phyloP scores from a whole-genome alignment of 2,113 vertebrate species.

The Fukomys damarensis region DNA sequence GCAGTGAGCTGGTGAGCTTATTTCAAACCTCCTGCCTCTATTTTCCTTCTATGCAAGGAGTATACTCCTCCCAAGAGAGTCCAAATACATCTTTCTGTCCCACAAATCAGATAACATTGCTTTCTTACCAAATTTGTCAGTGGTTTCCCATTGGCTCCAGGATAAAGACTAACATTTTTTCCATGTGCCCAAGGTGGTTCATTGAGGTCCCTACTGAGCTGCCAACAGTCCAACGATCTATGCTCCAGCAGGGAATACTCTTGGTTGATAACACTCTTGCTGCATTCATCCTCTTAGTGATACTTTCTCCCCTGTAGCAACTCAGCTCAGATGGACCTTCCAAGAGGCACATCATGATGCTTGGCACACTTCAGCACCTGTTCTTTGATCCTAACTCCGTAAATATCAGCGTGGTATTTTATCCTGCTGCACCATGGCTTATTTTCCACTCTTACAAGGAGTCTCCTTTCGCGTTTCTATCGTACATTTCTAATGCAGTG shows the following conservation, averaged over 20 bases:
- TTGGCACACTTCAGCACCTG: accelerated
- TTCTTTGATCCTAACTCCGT: background rate
- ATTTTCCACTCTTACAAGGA: background rate
- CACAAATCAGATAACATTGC: background rate
- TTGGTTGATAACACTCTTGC: background rate
- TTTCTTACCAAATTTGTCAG: background rate
- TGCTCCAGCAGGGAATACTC: background rate
- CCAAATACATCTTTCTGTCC: background rate
- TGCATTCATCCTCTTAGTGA: background rate
- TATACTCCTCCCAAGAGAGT: background rate
- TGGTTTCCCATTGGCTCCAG: background rate
- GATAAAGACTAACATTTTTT: background rate
- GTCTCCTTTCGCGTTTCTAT: background rate
- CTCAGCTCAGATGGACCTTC: background rate
- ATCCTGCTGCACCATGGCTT: too few species aligned
- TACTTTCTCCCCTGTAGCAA: background rate
- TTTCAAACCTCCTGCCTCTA: background rate
- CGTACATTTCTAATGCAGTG: background rate
- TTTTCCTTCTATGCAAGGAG: background rate
- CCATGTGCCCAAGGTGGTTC: background rate
- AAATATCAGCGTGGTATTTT: accelerated
- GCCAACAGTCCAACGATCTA: accelerated
- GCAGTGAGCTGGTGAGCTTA: background rate
- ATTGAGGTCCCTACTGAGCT: background rate
- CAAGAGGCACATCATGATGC: background rate